A percentile compares a stretch with the other conserved stretches of the same genome.
These are phyloP conservation scores for Sciurus carolinensis DNA, from an alignment of 2,797 vertebrate genomes.

Conservation along the genomic window DNA sequence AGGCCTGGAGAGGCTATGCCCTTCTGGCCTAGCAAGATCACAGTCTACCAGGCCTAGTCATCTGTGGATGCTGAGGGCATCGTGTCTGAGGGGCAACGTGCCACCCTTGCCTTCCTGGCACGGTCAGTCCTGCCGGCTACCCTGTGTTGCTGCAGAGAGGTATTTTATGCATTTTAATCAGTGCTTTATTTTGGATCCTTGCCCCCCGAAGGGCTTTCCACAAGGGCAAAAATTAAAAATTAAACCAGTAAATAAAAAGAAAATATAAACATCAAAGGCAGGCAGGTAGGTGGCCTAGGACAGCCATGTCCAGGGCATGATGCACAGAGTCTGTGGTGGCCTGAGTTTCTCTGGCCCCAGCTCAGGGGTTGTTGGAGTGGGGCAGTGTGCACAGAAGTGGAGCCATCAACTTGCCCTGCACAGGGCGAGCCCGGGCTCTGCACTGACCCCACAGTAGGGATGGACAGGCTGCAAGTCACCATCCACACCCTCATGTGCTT, in stretches of 20 bases:
- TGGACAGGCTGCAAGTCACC: background rate
- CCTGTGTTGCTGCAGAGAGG: background rate
- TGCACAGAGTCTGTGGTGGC: background rate
- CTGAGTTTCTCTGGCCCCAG: background rate
- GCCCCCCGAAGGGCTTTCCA: constrained; percentile 66
- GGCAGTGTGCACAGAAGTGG: background rate
- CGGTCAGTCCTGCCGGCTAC: background rate
- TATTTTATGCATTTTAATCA: constrained; percentile 79
- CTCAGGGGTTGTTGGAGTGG: background rate
- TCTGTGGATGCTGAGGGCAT: background rate
- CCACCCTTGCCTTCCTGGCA: background rate
- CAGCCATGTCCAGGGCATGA: background rate
- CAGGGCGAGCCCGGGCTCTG: background rate
- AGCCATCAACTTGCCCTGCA: background rate
- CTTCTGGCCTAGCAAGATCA: background rate
- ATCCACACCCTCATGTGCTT: background rate
- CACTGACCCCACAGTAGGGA: background rate
- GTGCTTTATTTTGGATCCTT: constrained; percentile 70
- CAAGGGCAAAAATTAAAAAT: constrained; percentile 75
- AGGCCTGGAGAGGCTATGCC: background rate
- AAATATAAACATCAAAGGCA: constrained; percentile 56
- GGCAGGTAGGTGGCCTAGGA: background rate
- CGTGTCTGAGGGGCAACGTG: background rate
- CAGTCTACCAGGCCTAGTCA: background rate
- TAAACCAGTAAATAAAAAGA: constrained; percentile 71